Conservation (phyloP, 2,797 vertebrate genomes). For the Pachyuromys duprasi region DNA sequence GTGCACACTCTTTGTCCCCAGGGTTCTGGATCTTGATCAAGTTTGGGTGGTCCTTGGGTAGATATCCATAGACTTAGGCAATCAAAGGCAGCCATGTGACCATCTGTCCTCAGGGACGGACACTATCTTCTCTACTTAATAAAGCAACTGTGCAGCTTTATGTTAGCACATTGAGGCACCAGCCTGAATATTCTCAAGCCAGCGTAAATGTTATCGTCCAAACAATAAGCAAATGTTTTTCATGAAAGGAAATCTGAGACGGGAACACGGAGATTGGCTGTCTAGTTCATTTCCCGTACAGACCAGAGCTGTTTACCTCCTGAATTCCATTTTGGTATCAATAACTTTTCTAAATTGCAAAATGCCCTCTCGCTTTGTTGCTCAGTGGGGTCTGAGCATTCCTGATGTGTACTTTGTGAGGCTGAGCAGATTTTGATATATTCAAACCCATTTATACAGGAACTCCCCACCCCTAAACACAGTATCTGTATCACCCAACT, state of each 20-base stretch:
- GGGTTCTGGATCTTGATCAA: background rate
- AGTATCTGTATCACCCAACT: conserved; percentile 5
- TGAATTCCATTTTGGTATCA: conserved; percentile 32
- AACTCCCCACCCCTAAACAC: conserved; percentile 18
- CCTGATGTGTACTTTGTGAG: background rate
- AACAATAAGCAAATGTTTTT: conserved; percentile 62
- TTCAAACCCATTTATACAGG: background rate
- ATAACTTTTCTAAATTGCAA: conserved; percentile 46
- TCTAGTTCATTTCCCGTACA: conserved; percentile 8
- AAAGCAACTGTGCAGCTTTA: background rate
- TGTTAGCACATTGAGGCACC: background rate
- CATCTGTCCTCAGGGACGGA: background rate
- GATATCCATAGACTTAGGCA: background rate
- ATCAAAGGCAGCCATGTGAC: background rate
- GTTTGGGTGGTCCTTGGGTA: background rate
- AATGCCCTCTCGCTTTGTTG: conserved; percentile 44
- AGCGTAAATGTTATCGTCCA: conserved; percentile 3
- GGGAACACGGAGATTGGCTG: background rate
- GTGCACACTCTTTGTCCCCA: background rate
- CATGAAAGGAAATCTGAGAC: conserved; percentile 49
- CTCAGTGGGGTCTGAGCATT: background rate
- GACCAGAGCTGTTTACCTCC: conserved; percentile 41
- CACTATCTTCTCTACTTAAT: background rate
- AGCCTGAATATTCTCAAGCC: background rate
- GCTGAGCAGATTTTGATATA: background rate